These are phyloP conservation scores for Drosophila villosipedis DNA, from an alignment of 2,888 invertebrate species.

Conservation along the genomic window DNA sequence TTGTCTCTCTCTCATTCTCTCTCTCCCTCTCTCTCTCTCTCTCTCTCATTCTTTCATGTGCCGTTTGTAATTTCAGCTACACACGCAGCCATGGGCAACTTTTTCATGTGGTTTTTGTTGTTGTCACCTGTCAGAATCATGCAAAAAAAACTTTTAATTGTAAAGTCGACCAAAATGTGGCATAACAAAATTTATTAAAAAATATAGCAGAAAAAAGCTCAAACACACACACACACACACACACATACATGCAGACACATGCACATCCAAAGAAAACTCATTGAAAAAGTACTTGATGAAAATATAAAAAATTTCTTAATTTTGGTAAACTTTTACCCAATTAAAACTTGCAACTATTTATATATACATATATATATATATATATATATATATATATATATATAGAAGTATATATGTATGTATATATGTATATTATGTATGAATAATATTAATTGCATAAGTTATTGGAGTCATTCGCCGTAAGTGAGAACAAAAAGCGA, in stretches of 20 bases:
- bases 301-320: conserved; percentile 59
- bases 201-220: conserved; percentile 8
- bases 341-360: conserved; percentile 46
- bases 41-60: conserved; percentile 23
- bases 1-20: conserved; percentile 5
- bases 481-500: conserved; percentile 6
- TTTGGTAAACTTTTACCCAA: conserved; percentile 50
- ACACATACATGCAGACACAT: neutral
- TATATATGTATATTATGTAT: neutral
- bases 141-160: conserved; percentile 62
- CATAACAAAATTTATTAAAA: conserved; percentile 32
- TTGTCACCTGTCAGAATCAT: conserved; percentile 64
- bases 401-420: neutral
- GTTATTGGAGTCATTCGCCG: conserved; percentile 36
- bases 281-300: conserved; percentile 49
- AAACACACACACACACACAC: neutral
- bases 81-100: conserved; percentile 19
- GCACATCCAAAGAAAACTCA: conserved; percentile 33
- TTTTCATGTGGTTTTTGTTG: conserved; percentile 28
- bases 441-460: conserved; percentile 40
- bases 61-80: conserved; percentile 58
- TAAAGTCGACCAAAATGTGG: conserved; percentile 46
- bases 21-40: conserved; percentile 1
- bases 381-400: neutral
- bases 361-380: neutral